Conservation (phyloP, 2,113 vertebrate species). For the Lagopus leucura region DNA sequence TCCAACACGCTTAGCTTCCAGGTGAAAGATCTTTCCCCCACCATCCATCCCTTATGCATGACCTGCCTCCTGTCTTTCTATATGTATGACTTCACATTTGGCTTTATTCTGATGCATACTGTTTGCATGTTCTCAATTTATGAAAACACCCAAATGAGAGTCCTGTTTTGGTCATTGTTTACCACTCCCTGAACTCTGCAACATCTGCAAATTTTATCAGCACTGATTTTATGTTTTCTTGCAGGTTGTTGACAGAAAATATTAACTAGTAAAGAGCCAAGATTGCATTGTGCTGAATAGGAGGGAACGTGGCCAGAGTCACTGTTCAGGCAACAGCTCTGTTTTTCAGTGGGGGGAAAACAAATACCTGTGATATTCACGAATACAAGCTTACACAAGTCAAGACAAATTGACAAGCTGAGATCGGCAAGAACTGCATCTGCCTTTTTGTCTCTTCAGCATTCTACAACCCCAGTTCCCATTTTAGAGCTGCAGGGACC, state of each 20-base stretch:
- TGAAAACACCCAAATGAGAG: slow-evolving; percentile 69
- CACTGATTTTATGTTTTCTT: slow-evolving; percentile 56
- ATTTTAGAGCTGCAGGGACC: neutral
- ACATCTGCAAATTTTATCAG: slow-evolving; percentile 73
- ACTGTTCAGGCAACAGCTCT: slow-evolving; percentile 52
- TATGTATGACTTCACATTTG: slow-evolving; percentile 67
- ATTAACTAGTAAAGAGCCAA: slow-evolving; percentile 66
- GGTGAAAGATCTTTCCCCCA: slow-evolving; percentile 34
- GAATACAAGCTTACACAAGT: slow-evolving; percentile 50
- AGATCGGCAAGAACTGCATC: slow-evolving; percentile 23
- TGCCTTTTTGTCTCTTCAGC: neutral
- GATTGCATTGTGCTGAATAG: slow-evolving; percentile 49
- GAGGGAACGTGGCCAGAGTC: slow-evolving; percentile 51
- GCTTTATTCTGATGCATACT: slow-evolving; percentile 37
- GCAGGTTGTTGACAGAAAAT: slow-evolving; percentile 70
- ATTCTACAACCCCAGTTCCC: neutral
- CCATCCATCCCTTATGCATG: neutral
- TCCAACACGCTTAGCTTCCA: slow-evolving; percentile 26
- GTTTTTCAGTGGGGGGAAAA: slow-evolving; percentile 47
- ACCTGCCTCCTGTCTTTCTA: neutral
- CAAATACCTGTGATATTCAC: slow-evolving; percentile 42
- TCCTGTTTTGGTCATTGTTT: slow-evolving; percentile 68
- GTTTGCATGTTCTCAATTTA: slow-evolving; percentile 44
- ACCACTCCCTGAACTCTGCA: slow-evolving; percentile 69
- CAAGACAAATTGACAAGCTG: slow-evolving; percentile 50